Base-by-base conservation (phyloP, 2,888 invertebrate species). In the Phrixothrix hirtus region DNA sequence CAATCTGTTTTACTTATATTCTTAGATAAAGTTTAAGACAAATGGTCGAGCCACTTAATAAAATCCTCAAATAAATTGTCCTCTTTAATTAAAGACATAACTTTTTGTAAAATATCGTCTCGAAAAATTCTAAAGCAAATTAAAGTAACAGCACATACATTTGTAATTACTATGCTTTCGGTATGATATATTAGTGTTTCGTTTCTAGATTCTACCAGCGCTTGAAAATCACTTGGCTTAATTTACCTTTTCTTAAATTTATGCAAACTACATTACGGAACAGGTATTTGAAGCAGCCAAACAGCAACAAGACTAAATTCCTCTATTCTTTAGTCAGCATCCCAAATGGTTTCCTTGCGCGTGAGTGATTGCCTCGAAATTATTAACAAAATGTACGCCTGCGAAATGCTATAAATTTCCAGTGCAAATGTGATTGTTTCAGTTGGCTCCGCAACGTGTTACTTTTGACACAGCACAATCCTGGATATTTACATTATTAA, bases 341-440 rank as follows among this genome's bases (percentile, higher is more conserved):
- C 37, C 31, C 36, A 41, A 48, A 39, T 38, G 32, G 47, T 29
- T 48, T 48, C 34, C 41, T 41, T 48, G 43, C 35, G 43, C 30
- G 49, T 49, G 49, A 49, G 43, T 49, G 49, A 49, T 49, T 42
- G 49, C 49, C 49, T 49, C 21, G 30, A 42, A 49, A 49, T 49
- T 49, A 49, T 49, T 49, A 49, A 49, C 49, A 49, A 49, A 48
- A 49, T 49, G 49, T 37, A 37, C 49, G 49, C 49, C 36, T 36
- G 49, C 30, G 42, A 49, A 49, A 43, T 43, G 42, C 32, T 27
- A 49, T 49, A 49, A 49, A 49, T 49, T 49, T 42, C 29, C 49
- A n/a, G 49, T 16, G 42, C 42, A 49, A 49, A 49, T 46, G 46
- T 46, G 45, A 51, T 52, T 52, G 52, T 54, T 54, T 44, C 47